Conservation (phyloP, 92 coral and sea anemone species). For the Bergia puertoricense region DNA sequence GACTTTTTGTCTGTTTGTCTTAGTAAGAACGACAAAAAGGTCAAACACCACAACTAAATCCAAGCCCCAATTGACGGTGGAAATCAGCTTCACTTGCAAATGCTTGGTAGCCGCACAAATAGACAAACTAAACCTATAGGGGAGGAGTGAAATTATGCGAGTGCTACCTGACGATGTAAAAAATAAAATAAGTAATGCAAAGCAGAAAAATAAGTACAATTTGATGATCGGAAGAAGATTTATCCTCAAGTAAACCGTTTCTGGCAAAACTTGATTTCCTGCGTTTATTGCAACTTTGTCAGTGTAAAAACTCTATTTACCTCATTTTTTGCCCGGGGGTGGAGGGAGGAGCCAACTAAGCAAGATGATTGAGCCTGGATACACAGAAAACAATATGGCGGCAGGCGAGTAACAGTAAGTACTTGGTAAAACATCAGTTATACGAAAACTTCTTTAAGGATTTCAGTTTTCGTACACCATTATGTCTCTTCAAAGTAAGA, state of each 20-base stretch:
- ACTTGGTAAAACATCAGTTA: neutral
- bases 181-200: too few species aligned
- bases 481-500: slow-evolving; percentile 80
- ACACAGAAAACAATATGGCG: slow-evolving; percentile 61
- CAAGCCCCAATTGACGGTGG: neutral
- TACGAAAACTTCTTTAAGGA: neutral
- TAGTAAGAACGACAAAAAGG: slow-evolving; percentile 3
- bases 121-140: neutral
- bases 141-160: neutral
- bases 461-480: neutral
- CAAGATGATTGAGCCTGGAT: neutral
- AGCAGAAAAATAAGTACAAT: too few species aligned
- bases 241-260: too few species aligned
- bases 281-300: too few species aligned
- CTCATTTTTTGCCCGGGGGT: neutral
- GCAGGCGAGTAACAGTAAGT: neutral
- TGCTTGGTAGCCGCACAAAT: slow-evolving; percentile 70
- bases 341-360: neutral
- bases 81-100: slow-evolving; percentile 1
- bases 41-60: neutral
- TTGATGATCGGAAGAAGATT: too few species aligned
- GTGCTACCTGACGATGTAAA: neutral
- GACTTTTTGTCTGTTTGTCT: neutral
- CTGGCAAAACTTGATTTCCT: too few species aligned
- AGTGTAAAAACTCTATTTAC: too few species aligned